Percentiles rank a stretch among this genome's conserved stretches.
Conservation (phyloP, 2,888 invertebrate species). For the Pandemis cinnamomeana region DNA sequence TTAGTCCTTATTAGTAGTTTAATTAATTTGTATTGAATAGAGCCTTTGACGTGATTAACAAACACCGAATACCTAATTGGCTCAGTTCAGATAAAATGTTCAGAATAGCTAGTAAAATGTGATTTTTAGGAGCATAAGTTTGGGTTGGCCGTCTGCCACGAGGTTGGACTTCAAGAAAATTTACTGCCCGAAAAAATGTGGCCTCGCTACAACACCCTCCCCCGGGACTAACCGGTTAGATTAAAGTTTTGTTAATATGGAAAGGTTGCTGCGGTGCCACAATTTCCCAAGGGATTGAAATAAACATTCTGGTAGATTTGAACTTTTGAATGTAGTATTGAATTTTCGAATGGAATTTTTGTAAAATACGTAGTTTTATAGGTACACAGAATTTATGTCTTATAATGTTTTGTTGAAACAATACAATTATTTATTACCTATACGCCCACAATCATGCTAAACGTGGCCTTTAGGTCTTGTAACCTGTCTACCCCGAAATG, state of each 20-base stretch:
- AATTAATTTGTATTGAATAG: no score
- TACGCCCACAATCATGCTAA: no score
- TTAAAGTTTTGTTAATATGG: slow-evolving; percentile 76
- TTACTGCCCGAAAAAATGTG: slow-evolving; percentile 74
- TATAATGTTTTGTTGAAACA: no score
- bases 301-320: slow-evolving; percentile 56
- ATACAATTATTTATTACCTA: no score
- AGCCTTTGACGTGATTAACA: neutral
- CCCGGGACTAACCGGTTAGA: slow-evolving; percentile 60
- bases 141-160: slow-evolving; percentile 71
- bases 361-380: no score
- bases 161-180: slow-evolving; percentile 71
- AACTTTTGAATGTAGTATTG: slow-evolving; percentile 52
- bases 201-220: slow-evolving; percentile 55
- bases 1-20: no score
- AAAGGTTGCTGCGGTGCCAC: slow-evolving; percentile 61
- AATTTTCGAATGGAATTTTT: neutral
- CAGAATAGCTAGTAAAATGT: neutral
- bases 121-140: slow-evolving; percentile 36
- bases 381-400: no score
- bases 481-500: no score
- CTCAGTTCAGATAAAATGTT: neutral
- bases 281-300: slow-evolving; percentile 69
- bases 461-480: no score
- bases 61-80: neutral